A percentile compares a stretch with the other conserved stretches of the same genome.
These are phyloP conservation scores for Corvus moneduloides DNA, from an alignment of 2,113 vertebrate species.

Conservation along the genomic window DNA sequence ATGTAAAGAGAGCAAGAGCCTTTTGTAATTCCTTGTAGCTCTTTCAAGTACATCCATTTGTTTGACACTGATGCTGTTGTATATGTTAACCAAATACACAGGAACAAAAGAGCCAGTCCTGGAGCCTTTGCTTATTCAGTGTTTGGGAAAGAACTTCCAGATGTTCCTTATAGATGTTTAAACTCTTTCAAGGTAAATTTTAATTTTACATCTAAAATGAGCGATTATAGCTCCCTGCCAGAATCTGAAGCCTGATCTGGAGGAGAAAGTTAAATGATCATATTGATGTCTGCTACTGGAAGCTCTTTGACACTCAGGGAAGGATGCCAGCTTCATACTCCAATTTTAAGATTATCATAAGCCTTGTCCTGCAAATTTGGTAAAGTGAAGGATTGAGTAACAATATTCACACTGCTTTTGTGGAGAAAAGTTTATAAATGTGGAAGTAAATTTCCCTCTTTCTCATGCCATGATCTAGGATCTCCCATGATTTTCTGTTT, in stretches of 20 bases:
- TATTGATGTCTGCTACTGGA: not conserved
- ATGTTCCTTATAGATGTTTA: not conserved
- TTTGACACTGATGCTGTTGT: constrained; percentile 5
- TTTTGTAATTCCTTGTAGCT: constrained; percentile 52
- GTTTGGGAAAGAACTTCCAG: not conserved
- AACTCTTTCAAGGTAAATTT: not conserved
- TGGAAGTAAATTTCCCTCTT: not conserved
- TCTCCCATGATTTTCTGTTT: not conserved
- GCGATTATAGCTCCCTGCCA: not conserved
- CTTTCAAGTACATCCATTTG: constrained; percentile 30
- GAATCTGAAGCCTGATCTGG: not conserved
- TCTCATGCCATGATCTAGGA: not conserved
- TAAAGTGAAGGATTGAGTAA: not conserved
- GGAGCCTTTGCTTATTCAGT: not conserved
- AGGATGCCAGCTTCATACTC: not conserved
- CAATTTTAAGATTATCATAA: not conserved
- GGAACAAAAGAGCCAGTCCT: not conserved
- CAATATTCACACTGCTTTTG: not conserved
- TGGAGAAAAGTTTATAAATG: not conserved
- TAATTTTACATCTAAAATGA: not conserved
- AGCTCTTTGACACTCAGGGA: not conserved
- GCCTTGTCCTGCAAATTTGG: not conserved
- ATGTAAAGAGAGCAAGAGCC: constrained; percentile 23
- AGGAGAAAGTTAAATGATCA: not conserved
- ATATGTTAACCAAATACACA: not conserved